Conservation (phyloP, 2,797 vertebrate species). For the Pampus argenteus region DNA sequence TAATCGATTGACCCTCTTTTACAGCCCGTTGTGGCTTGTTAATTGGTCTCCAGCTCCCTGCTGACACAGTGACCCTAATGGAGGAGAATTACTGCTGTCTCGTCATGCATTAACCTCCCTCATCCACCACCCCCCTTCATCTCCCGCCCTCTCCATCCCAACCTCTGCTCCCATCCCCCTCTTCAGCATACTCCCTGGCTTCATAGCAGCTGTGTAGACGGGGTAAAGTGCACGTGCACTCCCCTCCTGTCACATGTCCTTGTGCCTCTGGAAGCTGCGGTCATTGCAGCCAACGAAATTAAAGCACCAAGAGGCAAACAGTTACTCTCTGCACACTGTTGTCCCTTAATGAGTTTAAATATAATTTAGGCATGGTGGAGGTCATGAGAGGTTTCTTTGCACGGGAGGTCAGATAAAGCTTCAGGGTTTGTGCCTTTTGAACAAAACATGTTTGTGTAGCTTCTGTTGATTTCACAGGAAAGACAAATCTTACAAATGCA, state of each 20-base stretch:
- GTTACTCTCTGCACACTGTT: slow-evolving; percentile 44
- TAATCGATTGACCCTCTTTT: slow-evolving; percentile 80
- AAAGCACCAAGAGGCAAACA: slow-evolving; percentile 53
- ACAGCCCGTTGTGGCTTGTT: slow-evolving; percentile 67
- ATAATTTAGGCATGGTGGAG: slow-evolving; percentile 33
- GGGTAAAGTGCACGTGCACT: slow-evolving; percentile 50
- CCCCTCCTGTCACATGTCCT: slow-evolving; percentile 65
- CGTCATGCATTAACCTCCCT: slow-evolving; percentile 77
- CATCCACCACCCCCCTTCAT: slow-evolving; percentile 36
- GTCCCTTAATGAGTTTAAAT: slow-evolving; percentile 63
- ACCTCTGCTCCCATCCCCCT: slow-evolving; percentile 52
- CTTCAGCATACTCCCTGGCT: slow-evolving; percentile 35
- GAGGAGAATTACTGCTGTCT: slow-evolving; percentile 77
- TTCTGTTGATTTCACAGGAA: not conserved
- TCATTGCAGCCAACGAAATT: slow-evolving; percentile 63
- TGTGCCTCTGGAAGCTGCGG: slow-evolving; percentile 52
- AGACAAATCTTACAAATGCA: not conserved
- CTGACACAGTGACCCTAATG: slow-evolving; percentile 86
- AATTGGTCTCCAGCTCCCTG: slow-evolving; percentile 80
- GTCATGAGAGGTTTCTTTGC: slow-evolving; percentile 38
- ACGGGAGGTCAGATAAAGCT: slow-evolving; percentile 46
- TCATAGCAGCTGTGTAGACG: slow-evolving; percentile 69
- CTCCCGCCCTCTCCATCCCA: slow-evolving; percentile 39
- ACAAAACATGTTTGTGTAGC: slow-evolving; percentile 16
- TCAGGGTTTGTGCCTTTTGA: slow-evolving; percentile 20